Base-by-base conservation (phyloP, 2,113 vertebrate species). In the Indicator maculatus region DNA sequence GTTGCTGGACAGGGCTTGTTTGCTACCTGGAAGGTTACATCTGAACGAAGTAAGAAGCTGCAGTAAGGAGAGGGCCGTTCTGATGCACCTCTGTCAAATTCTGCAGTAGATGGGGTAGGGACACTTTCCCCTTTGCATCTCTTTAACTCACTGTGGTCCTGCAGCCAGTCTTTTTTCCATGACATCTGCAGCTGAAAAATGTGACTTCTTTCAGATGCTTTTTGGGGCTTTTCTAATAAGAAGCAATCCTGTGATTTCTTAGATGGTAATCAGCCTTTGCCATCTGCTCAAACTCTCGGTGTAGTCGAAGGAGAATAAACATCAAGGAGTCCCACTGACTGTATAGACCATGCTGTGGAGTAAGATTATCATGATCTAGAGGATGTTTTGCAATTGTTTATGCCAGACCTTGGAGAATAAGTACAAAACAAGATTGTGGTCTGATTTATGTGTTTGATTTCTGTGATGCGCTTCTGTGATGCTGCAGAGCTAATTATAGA, bases 401-500 rank as follows among this genome's bases (percentile, higher is more conserved):
- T 89, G 33, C 31, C 31, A 26, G 12, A 67, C 78, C 81, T 92
- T 3, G 3, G 63, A 69, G 86, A 91, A 12, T 41, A 90, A 84
- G 82, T 88, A 61, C 79, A 78, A 94, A 83, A 82, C 89, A 31
- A 70, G 84, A 77, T 85, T 1, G 0, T 3, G 13, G 16, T 83
- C 72, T 93, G 84, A 87, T 93, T 92, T 87, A 70, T 85, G 52
- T 20, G 9, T 38, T 23, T 55, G 30, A 87, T 92, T 94, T 70
- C 63, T 1, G 5, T 50, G 69, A 61, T 85, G 45, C 83, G 65
- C 61, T 93, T 59, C 36, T 74, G 44, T 67, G 67, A 76, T 74
- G 75, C 72, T 76, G 89, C 82, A 77, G 78, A 95, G 47, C 93
- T 88, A 95, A 93, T 93, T 93, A 95, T 67, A 87, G 85, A 44